Evolutionary conservation across 2,113 vertebrate genomes (phyloP), one percentile per base, ranked within the genome.

Genomic region (Prionailurus bengalensis): DNA sequence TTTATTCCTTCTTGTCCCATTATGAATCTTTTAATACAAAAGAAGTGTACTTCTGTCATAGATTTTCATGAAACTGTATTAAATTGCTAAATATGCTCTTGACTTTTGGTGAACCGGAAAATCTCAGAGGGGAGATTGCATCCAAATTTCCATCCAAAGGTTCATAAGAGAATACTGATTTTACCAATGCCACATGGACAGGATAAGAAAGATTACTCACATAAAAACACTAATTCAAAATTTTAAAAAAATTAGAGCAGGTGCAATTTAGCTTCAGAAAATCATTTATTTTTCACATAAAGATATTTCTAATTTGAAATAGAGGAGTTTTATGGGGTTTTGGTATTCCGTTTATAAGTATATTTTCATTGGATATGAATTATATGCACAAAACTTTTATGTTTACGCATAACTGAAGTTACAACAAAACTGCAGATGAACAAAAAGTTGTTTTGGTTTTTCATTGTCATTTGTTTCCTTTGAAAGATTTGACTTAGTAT

Each of bases 1-100:
- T 83, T 80, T 86, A 73, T 80, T 91, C 23, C 5, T 84, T 79
- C 17, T 66, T 81, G 21, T 68, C 45, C 45, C 15, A 23, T 74
- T 91, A 76, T 10, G 87, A 93, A 70, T 82, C 29, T 76, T 86
- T 66, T 66, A 94, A 86, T 61, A 82, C 16, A 55, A 86, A 45
- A 91, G 45, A 66, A 70, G 5, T 91, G 12, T 71, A 83, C 39
- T 79, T 83, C 17, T 82, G 12, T 81, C 25, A 85, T 33, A 70
- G 19, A 79, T 53, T 74, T 74, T 61, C 39, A 90, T 48, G 48
- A 53, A 74, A 86, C 73, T 68, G 45, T 55, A 55, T 66, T 91
- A 66, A 74, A 87, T 48, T 85, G 31, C 45, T 86, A 48, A 66
- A 74, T 94, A 87, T 81, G 17, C n/a, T 71, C 78, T 71, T 7